Percentiles rank a stretch among this genome's conserved stretches.
These are phyloP conservation scores for Phortica magna DNA, from an alignment of 2,888 invertebrate species.

Conservation along the genomic window DNA sequence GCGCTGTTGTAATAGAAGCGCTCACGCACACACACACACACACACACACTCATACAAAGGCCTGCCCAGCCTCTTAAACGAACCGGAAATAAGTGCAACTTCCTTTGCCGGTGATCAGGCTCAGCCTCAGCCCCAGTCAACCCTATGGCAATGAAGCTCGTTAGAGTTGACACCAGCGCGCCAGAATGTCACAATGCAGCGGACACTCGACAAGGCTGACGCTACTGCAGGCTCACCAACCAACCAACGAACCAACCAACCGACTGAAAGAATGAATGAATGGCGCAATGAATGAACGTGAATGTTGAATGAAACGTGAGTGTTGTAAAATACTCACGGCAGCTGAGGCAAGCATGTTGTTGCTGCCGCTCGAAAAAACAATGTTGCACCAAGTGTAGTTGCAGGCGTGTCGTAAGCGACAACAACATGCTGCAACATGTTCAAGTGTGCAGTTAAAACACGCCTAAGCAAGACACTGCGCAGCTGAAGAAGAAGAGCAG, in stretches of 20 bases:
- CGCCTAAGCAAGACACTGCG: neutral
- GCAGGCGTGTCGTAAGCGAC: neutral
- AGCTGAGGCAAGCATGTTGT: too few species aligned
- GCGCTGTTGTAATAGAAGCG: neutral
- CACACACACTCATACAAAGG: neutral
- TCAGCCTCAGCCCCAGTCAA: neutral
- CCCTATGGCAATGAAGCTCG: neutral
- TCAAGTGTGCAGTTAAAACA: constrained; percentile 18
- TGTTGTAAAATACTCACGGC: neutral
- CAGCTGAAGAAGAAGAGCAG: neutral
- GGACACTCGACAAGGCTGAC: constrained; percentile 6
- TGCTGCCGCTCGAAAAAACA: neutral
- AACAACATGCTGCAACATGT: neutral
- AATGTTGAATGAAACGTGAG: neutral
- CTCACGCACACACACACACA: neutral
- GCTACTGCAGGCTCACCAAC: neutral
- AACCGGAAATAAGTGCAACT: constrained; percentile 31
- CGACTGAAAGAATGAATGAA: neutral
- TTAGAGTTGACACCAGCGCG: constrained; percentile 17
- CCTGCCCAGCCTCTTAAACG: constrained; percentile 24
- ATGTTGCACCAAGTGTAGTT: constrained; percentile 2
- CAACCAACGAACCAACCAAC: neutral
- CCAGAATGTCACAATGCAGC: neutral
- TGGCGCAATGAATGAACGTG: constrained; percentile 10
- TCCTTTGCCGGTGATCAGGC: constrained; percentile 1